These are phyloP conservation scores for Laterallus jamaicensis DNA, from an alignment of 2,113 vertebrate genomes.

Conservation along the genomic window DNA sequence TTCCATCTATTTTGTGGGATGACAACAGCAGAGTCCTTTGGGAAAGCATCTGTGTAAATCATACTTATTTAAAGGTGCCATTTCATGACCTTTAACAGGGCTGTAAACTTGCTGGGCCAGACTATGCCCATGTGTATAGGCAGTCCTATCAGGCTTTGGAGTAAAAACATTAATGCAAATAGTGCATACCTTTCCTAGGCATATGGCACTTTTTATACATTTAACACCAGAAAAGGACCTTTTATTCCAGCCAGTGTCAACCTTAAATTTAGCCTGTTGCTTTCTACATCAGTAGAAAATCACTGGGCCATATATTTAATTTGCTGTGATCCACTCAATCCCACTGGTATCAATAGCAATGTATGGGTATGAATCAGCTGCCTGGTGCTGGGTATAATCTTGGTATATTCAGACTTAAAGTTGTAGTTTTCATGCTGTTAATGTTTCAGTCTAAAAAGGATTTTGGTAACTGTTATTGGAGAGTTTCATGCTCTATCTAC, in stretches of 20 bases:
- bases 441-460: neutral
- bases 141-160: neutral
- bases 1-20: neutral
- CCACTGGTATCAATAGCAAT: neutral
- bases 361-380: neutral
- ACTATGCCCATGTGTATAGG: rapidly evolving
- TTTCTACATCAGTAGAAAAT: neutral
- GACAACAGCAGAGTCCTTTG: neutral
- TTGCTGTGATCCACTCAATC: neutral
- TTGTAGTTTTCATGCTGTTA: neutral
- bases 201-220: neutral
- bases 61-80: neutral
- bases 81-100: neutral
- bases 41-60: neutral
- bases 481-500: neutral
- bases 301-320: neutral
- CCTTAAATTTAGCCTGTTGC: neutral
- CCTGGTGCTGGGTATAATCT: neutral
- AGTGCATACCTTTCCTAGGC: neutral
- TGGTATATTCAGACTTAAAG: neutral
- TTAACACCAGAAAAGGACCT: neutral
- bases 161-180: neutral
- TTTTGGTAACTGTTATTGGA: neutral
- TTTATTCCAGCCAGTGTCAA: neutral
- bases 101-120: neutral